Evolutionary conservation across 2,113 vertebrate species (phyloP).

Genomic region (Meleagris gallopavo): DNA sequence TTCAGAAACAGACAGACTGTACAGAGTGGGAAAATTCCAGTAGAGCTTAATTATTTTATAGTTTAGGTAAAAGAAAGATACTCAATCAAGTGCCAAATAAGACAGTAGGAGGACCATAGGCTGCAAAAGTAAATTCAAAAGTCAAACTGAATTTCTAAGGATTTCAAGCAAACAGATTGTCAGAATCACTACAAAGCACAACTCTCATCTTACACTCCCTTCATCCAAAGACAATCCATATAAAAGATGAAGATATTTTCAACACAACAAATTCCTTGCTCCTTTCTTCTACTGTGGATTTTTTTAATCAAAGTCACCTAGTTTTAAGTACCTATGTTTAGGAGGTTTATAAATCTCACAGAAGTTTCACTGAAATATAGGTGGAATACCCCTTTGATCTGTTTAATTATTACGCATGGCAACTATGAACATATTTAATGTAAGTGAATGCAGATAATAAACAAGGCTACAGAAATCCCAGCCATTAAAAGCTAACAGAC

Average conservation of each 20-base stretch:
- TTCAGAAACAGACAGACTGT: background rate
- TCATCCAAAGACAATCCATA: background rate
- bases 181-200: background rate
- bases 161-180: background rate
- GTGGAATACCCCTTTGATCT: background rate
- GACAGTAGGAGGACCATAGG: rapidly evolving
- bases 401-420: background rate
- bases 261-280: background rate
- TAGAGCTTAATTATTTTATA: background rate
- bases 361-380: background rate
- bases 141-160: background rate
- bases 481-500: background rate
- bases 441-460: background rate
- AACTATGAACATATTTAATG: rapidly evolving
- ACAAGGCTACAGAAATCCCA: background rate
- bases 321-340: background rate
- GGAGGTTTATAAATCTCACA: background rate
- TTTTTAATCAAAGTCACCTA: background rate
- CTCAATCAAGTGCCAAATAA: background rate
- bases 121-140: background rate
- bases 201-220: too few relatives aligned
- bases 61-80: background rate
- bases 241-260: background rate
- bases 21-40: background rate
- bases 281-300: background rate